Evolutionary conservation across 2,797 vertebrate genomes (phyloP), one percentile per base, ranked within the genome.

Genomic region (Labeo calbasu): DNA sequence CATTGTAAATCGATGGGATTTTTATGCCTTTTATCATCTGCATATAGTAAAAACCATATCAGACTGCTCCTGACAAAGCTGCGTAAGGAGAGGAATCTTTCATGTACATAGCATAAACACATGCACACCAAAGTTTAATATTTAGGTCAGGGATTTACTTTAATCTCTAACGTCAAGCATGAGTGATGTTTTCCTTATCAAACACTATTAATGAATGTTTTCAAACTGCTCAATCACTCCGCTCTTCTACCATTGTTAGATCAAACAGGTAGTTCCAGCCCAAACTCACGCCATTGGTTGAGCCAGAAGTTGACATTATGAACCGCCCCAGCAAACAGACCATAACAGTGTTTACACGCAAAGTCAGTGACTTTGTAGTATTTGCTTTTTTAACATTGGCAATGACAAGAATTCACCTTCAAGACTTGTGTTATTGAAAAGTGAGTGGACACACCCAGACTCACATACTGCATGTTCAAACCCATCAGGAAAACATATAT

Each of bases 401-500:
- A 55, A 55, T 55, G 23, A 28, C 23, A 21, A 40, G 21, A 17
- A 40, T 50, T 81, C 12, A 81, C 70, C 43, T 82, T 73, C 50
- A 82, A 70, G 15, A 13, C n/a, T 28, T 10, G 40, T 51, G 21
- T 63, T 72, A 51, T 51, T 73, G 25, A 3, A 63, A 23, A 82
- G 5, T 25, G 57, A 43, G 57, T 3, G 14, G 48, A 59, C n/a
- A 65, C 48, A 78, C 63, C 68, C 79, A 85, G 19, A 78, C 85
- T 76, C 59, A 55, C n/a, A 81, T n/a, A 71, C 66, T 72, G 53
- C 82, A 72, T 59, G 69, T 72, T 73, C 25, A 32, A 19, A 23
- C 53, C 7, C 70, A 63, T 59, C 66, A 46, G 10, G 23, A 17
- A 48, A 21, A 32, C 40, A 48, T 3, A 28, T 23, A 17, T 32